These are phyloP conservation scores for Arvicanthis niloticus DNA, from an alignment of 2,113 vertebrate genomes.

Conservation along the genomic window DNA sequence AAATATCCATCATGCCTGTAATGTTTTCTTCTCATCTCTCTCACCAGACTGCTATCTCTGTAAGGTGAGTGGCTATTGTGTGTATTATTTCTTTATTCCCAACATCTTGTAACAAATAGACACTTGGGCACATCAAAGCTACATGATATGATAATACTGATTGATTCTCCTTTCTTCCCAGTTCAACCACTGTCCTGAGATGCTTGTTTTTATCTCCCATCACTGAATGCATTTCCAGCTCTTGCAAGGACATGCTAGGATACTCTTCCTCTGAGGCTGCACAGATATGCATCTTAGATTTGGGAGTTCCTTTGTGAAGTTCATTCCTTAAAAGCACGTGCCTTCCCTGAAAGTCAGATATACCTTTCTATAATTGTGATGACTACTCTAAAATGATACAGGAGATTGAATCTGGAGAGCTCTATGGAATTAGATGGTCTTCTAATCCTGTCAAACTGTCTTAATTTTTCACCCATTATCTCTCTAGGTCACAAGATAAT, in stretches of 20 bases:
- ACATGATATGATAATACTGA: not conserved
- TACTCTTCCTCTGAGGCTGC: not conserved
- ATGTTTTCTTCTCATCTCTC: not conserved
- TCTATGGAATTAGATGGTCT: not conserved
- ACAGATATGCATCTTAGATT: not conserved
- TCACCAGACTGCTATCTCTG: not conserved
- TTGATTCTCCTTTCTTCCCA: not conserved
- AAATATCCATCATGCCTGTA: not conserved
- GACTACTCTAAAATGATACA: not conserved
- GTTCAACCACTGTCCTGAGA: not conserved
- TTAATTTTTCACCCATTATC: constrained; percentile 32
- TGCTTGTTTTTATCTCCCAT: not conserved
- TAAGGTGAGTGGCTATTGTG: not conserved
- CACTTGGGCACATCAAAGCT: not conserved
- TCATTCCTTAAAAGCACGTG: not conserved
- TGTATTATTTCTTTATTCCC: not conserved
- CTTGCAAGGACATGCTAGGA: not conserved
- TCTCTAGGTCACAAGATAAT: not conserved
- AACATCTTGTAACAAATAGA: not conserved
- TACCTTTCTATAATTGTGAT: not conserved
- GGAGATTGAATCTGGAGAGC: not conserved
- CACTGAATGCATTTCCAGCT: not conserved
- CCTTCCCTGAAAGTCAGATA: not conserved
- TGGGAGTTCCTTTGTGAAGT: not conserved
- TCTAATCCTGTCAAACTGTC: not conserved